Percentiles rank a stretch among this genome's conserved stretches.
Evolutionary conservation across 2,797 vertebrate genomes (phyloP).

Genomic region (Lycodopsis pacificus): DNA sequence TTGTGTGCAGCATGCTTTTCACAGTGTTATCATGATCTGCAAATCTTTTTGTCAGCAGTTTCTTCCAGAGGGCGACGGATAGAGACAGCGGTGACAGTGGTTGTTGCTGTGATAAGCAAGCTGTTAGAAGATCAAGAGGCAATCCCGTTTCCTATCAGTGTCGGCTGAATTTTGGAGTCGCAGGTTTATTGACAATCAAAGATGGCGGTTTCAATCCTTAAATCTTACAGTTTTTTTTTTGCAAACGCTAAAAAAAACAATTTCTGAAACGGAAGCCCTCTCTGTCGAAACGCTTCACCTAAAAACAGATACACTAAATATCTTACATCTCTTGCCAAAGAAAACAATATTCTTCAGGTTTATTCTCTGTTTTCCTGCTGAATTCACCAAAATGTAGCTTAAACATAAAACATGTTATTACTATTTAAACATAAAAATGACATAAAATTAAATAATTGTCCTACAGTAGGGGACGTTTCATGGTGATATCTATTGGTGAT

Average conservation of each 20-base stretch:
- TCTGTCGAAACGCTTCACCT: neutral
- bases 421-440: too few species aligned
- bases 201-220: neutral
- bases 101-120: constrained; percentile 38
- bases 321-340: neutral
- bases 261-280: neutral
- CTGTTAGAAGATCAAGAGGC: constrained; percentile 54
- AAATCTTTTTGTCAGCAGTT: constrained; percentile 54
- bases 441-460: neutral
- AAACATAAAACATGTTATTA: neutral
- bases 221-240: neutral
- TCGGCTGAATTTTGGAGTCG: constrained; percentile 10
- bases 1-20: constrained; percentile 18
- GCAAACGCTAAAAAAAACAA: neutral
- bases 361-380: neutral
- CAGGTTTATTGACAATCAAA: constrained; percentile 12
- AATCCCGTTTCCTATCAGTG: constrained; percentile 43
- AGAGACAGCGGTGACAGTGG: constrained; percentile 47
- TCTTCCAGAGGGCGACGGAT: constrained; percentile 27
- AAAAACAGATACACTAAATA: neutral
- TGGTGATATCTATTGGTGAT: neutral
- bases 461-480: neutral
- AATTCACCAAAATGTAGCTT: neutral
- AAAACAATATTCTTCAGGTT: neutral
- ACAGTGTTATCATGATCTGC: constrained; percentile 26